Evolutionary conservation across 2,797 vertebrate genomes (phyloP), one percentile per base, ranked within the genome.

Genomic region (Pantherophis vulpinus): DNA sequence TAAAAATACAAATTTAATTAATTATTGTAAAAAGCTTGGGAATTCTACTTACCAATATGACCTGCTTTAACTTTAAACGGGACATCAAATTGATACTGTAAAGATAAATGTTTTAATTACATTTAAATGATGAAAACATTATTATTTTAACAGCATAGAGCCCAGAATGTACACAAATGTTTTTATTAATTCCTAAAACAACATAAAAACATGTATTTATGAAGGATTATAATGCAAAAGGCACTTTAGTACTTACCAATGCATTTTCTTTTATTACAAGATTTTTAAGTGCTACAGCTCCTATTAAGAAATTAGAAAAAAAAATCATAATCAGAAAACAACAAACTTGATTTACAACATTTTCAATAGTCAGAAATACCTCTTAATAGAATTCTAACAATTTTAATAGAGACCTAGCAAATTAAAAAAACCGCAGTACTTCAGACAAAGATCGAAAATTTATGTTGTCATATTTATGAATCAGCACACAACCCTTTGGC

Each of bases 211-310:
- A 60, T 59, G 42, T 16, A 86, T n/a, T 61, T 55, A 37, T 32
- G 8, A 59, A 29, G 32, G 27, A 27, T 23, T 70, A 55, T 59
- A 11, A 79, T 16, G 1, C 37, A 8, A 74, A 79, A 13, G 11
- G 7, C 29, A 25, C 25, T 61, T 61, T 51, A 42, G 27, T 94
- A 97, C 98, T 98, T 98, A 99, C 99, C 98, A 99, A 96, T 47
- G 99, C 99, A 98, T 99, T 99, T 98, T 99, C 99, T 97, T 99
- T 99, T 97, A 99, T 99, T 97, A 98, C 98, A 94, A 99, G 98
- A 97, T 99, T 99, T 96, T 96, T 99, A 88, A 99, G 97, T 58
- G 98, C 95, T 88, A 98, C 99, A 61, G 98, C 98, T 95, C 99
- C 99, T 99, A 97, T 91, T 97, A 96, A 88, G 93, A 90, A 97